These are phyloP conservation scores for Xylota sylvarum DNA, from an alignment of 2,888 invertebrate genomes.

Conservation along the genomic window DNA sequence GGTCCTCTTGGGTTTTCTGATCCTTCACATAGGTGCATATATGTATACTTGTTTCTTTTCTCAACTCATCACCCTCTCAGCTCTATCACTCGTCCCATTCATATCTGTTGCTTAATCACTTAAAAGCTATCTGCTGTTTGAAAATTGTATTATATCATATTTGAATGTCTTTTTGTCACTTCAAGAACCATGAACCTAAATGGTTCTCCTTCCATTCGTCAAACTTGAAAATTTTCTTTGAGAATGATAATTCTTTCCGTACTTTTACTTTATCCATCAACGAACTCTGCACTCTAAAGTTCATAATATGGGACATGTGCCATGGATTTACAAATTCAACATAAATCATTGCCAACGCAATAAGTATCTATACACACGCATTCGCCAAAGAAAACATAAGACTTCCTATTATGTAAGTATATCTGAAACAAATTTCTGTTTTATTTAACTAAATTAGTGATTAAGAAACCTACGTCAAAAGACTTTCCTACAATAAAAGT, in stretches of 20 bases:
- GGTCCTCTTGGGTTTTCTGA: too few species aligned
- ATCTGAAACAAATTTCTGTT: not conserved
- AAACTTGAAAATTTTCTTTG: not conserved
- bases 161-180: too few species aligned
- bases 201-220: not conserved
- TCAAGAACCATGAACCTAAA: not conserved
- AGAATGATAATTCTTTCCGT: not conserved
- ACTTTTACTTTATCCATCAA: not conserved
- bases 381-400: not conserved
- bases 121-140: too few species aligned
- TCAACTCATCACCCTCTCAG: too few species aligned
- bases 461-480: not conserved
- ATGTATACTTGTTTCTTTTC: too few species aligned
- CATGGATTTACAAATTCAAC: not conserved
- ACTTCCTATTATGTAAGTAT: not conserved
- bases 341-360: not conserved
- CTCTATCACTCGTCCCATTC: too few species aligned
- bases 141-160: too few species aligned
- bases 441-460: not conserved
- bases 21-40: too few species aligned
- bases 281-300: not conserved
- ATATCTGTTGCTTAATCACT: too few species aligned
- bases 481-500: not conserved
- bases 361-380: too few species aligned
- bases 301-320: not conserved